Evolutionary conservation across 2,113 vertebrate species (phyloP).

Genomic region (Brevimyrus niger): DNA sequence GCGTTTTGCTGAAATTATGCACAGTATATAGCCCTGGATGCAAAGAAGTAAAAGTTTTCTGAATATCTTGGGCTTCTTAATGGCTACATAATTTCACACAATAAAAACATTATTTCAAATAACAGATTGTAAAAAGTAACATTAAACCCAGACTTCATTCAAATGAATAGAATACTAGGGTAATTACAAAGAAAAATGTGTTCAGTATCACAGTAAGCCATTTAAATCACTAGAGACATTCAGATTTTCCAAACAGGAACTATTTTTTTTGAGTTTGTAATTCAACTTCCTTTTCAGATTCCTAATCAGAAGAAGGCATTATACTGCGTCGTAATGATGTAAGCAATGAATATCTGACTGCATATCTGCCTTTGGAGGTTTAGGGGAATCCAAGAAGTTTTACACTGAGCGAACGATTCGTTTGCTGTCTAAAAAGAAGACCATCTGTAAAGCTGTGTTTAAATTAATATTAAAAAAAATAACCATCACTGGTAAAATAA

Average conservation of each 20-base stretch:
- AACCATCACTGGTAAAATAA: not conserved
- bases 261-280: not conserved
- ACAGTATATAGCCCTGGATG: constrained; percentile 62
- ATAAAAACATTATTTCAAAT: not conserved
- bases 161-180: not conserved
- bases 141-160: not conserved
- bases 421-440: not conserved
- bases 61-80: not conserved
- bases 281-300: not conserved
- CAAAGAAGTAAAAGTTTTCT: constrained; percentile 20
- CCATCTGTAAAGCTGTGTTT: not conserved
- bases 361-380: not conserved
- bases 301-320: not conserved
- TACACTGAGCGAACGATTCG: not conserved
- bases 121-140: not conserved
- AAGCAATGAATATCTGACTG: not conserved
- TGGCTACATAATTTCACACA: not conserved
- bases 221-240: not conserved
- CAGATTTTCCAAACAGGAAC: constrained; percentile 8
- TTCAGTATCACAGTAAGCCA: not conserved
- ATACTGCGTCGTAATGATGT: not conserved
- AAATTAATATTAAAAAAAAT: not conserved
- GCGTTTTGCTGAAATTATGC: constrained; percentile 52
- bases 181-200: not conserved
- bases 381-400: not conserved